Base-by-base conservation (phyloP, 92 coral and sea anemone genomes). In the Parazoanthus atlanticus region DNA sequence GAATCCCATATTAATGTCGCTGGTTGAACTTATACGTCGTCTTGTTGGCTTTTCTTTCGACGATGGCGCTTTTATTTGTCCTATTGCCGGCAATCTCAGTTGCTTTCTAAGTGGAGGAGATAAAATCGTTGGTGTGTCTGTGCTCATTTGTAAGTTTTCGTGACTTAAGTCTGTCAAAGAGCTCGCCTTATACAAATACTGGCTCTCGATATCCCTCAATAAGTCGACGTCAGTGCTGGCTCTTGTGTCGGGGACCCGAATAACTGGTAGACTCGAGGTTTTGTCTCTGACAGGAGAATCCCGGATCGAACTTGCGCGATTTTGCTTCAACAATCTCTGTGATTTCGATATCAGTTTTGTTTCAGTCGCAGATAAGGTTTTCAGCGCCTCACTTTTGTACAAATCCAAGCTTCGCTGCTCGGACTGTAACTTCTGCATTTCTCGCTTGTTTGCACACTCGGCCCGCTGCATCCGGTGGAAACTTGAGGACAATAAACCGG, bases 371-470 rank as follows among this genome's bases (percentile, higher is more conserved):
- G 78, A 69, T 23, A 84, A 38, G 15, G 79, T 30, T 84, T 70
- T 84, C 7, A 84, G 65, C 65, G 77, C 67, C 78, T 28, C 87
- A 54, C 87, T 70, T 40, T 49, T 84, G 41, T 43, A 70, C 38
- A 84, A 21, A 29, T 84, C 87, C 78, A 84, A 84, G 78, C 26
- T 72, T 84, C 74, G 41, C 26, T 84, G 78, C 29, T 71, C 78
- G 19, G 41, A 28, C 32, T 84, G 76, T 29, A 84, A 28, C 29
- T 84, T 84, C 16, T 40, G 87, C 7, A 29, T 84, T 71, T 84
- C 87, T 32, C 87, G 87, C 31, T 69, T 72, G 65, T 84, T 84
- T 29, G 87, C 87, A 46, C 79, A 69, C 64, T 84, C 87, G 26
- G 79, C 87, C n/a, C 74, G 64, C 31, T 38, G 78, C 41, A 25